Conservation (phyloP, 2,888 invertebrate genomes). For the Ophion obscuratus region DNA sequence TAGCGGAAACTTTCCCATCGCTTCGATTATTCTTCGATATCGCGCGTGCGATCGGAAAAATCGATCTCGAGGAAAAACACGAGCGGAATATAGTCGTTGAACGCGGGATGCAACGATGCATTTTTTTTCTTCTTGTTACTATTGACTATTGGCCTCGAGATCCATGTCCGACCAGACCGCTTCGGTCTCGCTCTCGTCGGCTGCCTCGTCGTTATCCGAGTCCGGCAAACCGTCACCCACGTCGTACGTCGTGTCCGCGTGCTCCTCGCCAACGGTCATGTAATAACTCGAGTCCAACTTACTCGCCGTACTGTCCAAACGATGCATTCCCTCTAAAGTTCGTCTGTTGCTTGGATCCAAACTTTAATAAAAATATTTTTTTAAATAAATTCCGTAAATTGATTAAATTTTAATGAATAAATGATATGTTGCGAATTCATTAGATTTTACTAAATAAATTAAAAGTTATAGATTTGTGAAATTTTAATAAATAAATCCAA, state of each 20-base stretch:
- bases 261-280: slow-evolving; percentile 85
- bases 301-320: slow-evolving; percentile 85
- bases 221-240: slow-evolving; percentile 84
- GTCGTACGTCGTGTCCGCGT: slow-evolving; percentile 84
- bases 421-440: not conserved
- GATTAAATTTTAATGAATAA: not conserved
- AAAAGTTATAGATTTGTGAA: not conserved
- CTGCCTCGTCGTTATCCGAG: slow-evolving; percentile 84
- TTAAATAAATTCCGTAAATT: not conserved
- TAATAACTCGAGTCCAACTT: slow-evolving; percentile 85
- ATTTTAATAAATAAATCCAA: not conserved
- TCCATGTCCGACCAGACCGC: slow-evolving; percentile 88
- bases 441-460: not conserved
- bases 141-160: slow-evolving; percentile 85
- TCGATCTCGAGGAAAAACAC: not conserved
- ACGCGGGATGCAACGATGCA: not conserved
- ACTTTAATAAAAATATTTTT: slow-evolving; percentile 78
- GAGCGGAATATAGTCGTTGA: not conserved
- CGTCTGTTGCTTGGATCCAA: slow-evolving; percentile 88
- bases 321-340: slow-evolving; percentile 88
- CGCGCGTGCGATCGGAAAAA: not conserved
- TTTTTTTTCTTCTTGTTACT: slow-evolving; percentile 46
- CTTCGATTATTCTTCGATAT: not conserved
- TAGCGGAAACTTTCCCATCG: not conserved
- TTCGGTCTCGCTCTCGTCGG: slow-evolving; percentile 86